A percentile compares a stretch with the other conserved stretches of the same genome.
Conservation (phyloP, 2,888 invertebrate species). For the Idaea dimidiata region DNA sequence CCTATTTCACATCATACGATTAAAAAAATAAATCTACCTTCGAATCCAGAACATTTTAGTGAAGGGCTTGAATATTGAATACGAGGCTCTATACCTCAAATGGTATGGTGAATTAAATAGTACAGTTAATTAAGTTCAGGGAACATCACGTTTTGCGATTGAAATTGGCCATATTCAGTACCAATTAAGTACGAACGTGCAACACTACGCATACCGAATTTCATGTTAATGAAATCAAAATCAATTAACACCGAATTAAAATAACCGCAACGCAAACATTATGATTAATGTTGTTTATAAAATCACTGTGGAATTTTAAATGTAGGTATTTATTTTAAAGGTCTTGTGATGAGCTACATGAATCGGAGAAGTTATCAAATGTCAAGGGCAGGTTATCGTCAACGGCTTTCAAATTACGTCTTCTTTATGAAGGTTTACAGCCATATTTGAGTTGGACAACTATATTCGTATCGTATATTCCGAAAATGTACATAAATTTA, state of each 20-base stretch:
- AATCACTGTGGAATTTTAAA: constrained; percentile 37
- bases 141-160: neutral
- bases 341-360: constrained; percentile 39
- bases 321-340: constrained; percentile 37
- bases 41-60: no score
- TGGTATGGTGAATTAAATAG: neutral
- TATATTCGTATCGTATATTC: neutral
- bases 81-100: neutral
- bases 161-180: neutral
- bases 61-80: neutral
- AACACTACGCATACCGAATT: neutral
- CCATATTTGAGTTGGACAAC: neutral
- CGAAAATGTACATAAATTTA: neutral
- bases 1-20: no score
- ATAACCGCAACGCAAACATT: constrained; percentile 16
- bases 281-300: constrained; percentile 27
- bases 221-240: neutral
- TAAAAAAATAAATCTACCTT: no score
- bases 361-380: constrained; percentile 57
- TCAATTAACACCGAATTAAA: constrained; percentile 1
- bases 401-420: constrained; percentile 12
- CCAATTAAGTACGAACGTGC: neutral
- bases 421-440: constrained; percentile 25
- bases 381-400: constrained; percentile 55
- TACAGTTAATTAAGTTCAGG: neutral